phyloP scores from a whole-genome alignment of 2,888 invertebrate genomes.

The Rhingia rostrata region DNA sequence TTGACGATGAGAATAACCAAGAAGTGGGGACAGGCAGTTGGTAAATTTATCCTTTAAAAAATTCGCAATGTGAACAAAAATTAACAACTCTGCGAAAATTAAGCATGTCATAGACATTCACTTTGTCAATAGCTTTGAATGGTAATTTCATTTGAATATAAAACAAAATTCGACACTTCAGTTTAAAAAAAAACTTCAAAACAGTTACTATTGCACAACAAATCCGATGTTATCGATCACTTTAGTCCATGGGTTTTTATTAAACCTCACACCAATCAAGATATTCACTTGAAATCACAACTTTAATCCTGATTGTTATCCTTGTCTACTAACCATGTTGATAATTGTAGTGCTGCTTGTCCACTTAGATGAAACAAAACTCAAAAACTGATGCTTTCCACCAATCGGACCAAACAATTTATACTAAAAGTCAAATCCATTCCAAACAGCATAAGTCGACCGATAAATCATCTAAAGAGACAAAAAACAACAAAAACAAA shows the following conservation, averaged over 20 bases:
- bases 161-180: not conserved
- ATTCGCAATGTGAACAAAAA: too few relatives aligned
- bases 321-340: conserved; percentile 49
- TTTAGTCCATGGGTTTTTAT: not conserved
- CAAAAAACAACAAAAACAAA: not conserved
- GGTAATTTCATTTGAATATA: not conserved
- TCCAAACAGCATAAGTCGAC: not conserved
- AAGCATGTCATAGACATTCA: not conserved
- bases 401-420: conserved; percentile 79
- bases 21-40: too few relatives aligned
- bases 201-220: not conserved
- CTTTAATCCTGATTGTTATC: not conserved
- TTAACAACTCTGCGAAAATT: not conserved
- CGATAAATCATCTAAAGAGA: conserved; percentile 31
- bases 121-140: not conserved
- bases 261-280: not conserved
- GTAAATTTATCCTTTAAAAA: too few relatives aligned
- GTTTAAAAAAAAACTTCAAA: not conserved
- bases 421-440: conserved; percentile 77
- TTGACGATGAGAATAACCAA: too few relatives aligned
- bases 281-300: conserved; percentile 13
- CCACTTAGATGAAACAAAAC: conserved; percentile 79
- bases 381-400: conserved; percentile 81
- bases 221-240: not conserved
- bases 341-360: conserved; percentile 50